Evolutionary conservation across 2,888 invertebrate species (phyloP).

Genomic region (Seladonia tumulorum): DNA sequence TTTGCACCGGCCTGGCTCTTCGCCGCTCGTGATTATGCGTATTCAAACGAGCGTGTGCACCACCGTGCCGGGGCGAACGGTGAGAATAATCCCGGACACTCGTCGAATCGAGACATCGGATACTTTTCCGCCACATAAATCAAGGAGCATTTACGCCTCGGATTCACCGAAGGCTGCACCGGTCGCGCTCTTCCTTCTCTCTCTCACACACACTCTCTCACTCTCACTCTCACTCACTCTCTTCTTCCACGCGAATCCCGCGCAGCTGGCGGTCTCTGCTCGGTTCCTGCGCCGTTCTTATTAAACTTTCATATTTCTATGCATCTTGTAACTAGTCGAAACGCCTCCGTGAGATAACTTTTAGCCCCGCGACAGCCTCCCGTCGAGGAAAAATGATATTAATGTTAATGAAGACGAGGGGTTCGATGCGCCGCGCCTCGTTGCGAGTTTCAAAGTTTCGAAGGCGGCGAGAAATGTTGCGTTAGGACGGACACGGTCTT

Average conservation of each 20-base stretch:
- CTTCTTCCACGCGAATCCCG: background rate
- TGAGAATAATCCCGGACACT: constrained; percentile 11
- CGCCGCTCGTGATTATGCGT: constrained; percentile 31
- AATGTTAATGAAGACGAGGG: constrained; percentile 34
- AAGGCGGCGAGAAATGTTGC: background rate
- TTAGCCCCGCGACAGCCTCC: constrained; percentile 30
- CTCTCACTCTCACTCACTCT: background rate
- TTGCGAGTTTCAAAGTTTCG: background rate
- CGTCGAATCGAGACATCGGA: constrained; percentile 15
- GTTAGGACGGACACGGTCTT: background rate
- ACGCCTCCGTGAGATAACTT: constrained; percentile 22
- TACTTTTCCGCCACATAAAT: constrained; percentile 21
- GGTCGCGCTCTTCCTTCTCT: background rate
- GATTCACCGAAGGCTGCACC: background rate
- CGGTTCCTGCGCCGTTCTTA: constrained; percentile 32
- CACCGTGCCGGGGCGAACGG: background rate
- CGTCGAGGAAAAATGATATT: constrained; percentile 31
- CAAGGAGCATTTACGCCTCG: constrained; percentile 12
- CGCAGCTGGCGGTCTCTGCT: background rate
- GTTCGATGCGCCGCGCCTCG: background rate
- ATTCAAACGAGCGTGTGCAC: constrained; percentile 7
- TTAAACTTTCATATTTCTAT: constrained; percentile 64
- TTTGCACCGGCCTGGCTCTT: constrained; percentile 14
- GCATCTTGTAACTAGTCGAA: constrained; percentile 60
- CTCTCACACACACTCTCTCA: background rate